phyloP scores from a whole-genome alignment of 2,888 invertebrate species.

The Drosophila formosana region DNA sequence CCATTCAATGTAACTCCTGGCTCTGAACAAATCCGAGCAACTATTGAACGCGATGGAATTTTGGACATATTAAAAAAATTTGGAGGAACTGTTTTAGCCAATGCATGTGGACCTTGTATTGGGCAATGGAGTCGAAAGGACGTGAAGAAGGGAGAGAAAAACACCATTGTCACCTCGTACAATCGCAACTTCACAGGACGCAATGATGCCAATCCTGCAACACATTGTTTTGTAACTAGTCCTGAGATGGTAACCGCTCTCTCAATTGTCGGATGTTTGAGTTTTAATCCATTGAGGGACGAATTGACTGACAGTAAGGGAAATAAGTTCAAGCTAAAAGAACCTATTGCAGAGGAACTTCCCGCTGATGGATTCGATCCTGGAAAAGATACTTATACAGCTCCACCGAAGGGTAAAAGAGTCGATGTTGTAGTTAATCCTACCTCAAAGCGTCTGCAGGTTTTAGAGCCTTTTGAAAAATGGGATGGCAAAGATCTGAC shows the following conservation, averaged over 20 bases:
- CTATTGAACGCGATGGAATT: slow-evolving; percentile 98
- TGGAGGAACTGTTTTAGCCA: slow-evolving; percentile 97
- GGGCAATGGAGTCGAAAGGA: slow-evolving; percentile 99
- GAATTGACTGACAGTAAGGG: slow-evolving; percentile 93
- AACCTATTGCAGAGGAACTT: slow-evolving; percentile 95
- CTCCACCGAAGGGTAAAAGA: slow-evolving; percentile 88
- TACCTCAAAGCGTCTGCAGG: slow-evolving; percentile 95
- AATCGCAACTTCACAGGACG: slow-evolving; percentile 99
- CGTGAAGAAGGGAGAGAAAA: slow-evolving; percentile 99
- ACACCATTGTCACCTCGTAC: slow-evolving; percentile 99
- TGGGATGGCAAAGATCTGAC: slow-evolving; percentile 98
- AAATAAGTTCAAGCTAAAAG: slow-evolving; percentile 94
- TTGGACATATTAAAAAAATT: slow-evolving; percentile 94
- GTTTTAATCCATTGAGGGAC: slow-evolving; percentile 97
- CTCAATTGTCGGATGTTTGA: slow-evolving; percentile 93
- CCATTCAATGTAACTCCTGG: slow-evolving; percentile 99
- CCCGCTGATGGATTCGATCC: slow-evolving; percentile 98
- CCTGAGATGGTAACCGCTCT: slow-evolving; percentile 98
- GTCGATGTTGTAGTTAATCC: slow-evolving; percentile 93
- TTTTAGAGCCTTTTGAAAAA: slow-evolving; percentile 95
- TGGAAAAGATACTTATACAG: slow-evolving; percentile 97
- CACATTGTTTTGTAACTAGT: slow-evolving; percentile 97
- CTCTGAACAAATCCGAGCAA: slow-evolving; percentile 98
- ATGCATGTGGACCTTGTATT: slow-evolving; percentile 99
- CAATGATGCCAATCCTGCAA: slow-evolving; percentile 99